These are phyloP conservation scores for Procambarus virginalis DNA, from an alignment of 1,140 invertebrate species.

Conservation along the genomic window DNA sequence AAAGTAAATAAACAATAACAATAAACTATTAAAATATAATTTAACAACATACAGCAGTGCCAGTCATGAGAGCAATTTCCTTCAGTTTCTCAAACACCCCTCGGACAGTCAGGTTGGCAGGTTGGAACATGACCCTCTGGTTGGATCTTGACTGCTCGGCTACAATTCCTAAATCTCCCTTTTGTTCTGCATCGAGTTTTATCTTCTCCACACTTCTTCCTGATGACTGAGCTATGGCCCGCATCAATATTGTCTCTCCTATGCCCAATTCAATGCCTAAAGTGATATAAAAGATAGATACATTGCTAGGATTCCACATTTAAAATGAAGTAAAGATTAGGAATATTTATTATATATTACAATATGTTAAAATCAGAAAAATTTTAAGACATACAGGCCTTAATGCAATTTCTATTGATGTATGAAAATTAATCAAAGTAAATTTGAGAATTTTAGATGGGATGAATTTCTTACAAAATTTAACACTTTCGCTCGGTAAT, in stretches of 20 bases:
- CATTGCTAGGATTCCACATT: too few relatives aligned
- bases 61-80: conserved; percentile 92
- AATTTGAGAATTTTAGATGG: too few relatives aligned
- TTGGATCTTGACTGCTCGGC: conserved; percentile 92
- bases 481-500: too few relatives aligned
- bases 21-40: neutral
- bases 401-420: too few relatives aligned
- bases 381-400: too few relatives aligned
- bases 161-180: conserved; percentile 94
- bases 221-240: conserved; percentile 94
- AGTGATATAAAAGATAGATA: conserved; percentile 72
- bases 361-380: too few relatives aligned
- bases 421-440: too few relatives aligned
- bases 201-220: conserved; percentile 90
- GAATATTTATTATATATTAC: too few relatives aligned
- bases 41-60: conserved; percentile 79
- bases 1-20: neutral
- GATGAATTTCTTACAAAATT: too few relatives aligned
- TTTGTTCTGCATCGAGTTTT: conserved; percentile 84
- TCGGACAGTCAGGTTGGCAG: conserved; percentile 76
- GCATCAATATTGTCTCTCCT: conserved; percentile 94
- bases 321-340: too few relatives aligned
- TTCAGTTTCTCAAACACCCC: conserved; percentile 90
- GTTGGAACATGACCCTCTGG: conserved; percentile 89
- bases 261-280: conserved; percentile 89